Evolutionary conservation across 2,888 invertebrate species (phyloP).

Genomic region (Tetrapedia diversipes): DNA sequence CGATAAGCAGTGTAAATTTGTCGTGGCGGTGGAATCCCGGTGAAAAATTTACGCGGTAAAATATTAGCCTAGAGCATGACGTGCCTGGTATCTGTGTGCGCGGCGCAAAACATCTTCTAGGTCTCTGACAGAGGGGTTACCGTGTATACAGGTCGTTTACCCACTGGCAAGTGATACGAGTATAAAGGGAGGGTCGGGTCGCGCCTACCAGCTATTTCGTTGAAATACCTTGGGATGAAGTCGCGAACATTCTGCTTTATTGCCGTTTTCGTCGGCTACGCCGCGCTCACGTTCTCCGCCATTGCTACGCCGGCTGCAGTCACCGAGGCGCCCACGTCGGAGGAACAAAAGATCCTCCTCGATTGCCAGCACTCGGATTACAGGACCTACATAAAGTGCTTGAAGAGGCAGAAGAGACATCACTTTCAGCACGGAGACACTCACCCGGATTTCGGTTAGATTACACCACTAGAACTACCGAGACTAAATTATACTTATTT

Average conservation of each 20-base stretch:
- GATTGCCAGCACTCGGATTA: slow-evolving; percentile 77
- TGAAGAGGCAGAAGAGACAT: slow-evolving; percentile 78
- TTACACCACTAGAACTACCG: neutral
- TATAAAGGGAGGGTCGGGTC: slow-evolving; percentile 66
- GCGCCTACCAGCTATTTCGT: slow-evolving; percentile 50
- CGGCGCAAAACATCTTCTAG: slow-evolving; percentile 46
- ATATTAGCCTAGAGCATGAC: slow-evolving; percentile 65
- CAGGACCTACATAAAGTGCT: slow-evolving; percentile 77
- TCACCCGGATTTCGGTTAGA: slow-evolving; percentile 28
- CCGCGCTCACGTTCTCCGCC: slow-evolving; percentile 8
- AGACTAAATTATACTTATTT: no score
- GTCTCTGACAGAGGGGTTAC: slow-evolving; percentile 30
- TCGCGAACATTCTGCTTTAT: slow-evolving; percentile 25
- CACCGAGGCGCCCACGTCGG: slow-evolving; percentile 34
- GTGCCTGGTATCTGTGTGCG: slow-evolving; percentile 53
- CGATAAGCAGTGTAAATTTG: slow-evolving; percentile 79
- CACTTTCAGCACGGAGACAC: slow-evolving; percentile 56
- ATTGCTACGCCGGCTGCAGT: neutral
- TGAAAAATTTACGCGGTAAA: slow-evolving; percentile 62
- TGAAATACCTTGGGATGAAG: slow-evolving; percentile 51
- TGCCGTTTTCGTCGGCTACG: slow-evolving; percentile 25
- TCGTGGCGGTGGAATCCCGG: slow-evolving; percentile 52
- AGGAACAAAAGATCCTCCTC: slow-evolving; percentile 64
- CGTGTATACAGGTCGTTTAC: slow-evolving; percentile 62
- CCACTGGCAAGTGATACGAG: slow-evolving; percentile 55